Percentiles rank a stretch among this genome's conserved stretches.
These are phyloP conservation scores for Cardiocondyla obscurior DNA, from an alignment of 1,140 invertebrate species.

Conservation along the genomic window DNA sequence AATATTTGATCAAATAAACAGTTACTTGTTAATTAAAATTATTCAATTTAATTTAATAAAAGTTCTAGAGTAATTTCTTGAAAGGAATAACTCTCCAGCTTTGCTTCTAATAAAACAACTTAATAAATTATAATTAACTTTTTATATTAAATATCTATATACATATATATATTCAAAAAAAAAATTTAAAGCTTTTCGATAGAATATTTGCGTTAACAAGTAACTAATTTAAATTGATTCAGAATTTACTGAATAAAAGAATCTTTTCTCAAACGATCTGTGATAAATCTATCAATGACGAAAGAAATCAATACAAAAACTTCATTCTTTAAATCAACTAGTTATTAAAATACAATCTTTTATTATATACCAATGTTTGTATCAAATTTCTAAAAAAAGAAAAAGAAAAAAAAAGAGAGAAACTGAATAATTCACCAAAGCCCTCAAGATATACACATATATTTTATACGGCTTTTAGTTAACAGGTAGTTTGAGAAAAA, in stretches of 20 bases:
- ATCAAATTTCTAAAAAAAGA: conserved; percentile 17
- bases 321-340: background rate
- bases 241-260: background rate
- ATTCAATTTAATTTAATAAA: background rate
- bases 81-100: conserved; percentile 6
- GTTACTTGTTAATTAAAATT: background rate
- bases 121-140: background rate
- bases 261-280: conserved; percentile 20
- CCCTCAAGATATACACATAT: background rate
- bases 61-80: background rate
- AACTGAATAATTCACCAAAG: conserved; percentile 1
- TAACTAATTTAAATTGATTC: background rate
- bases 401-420: no score
- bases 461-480: conserved; percentile 24
- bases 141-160: background rate
- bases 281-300: background rate
- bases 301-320: background rate
- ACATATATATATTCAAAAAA: background rate
- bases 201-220: conserved; percentile 14
- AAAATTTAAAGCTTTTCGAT: background rate
- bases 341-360: background rate
- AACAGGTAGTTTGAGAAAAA: conserved; percentile 19
- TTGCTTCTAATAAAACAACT: background rate
- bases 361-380: background rate
- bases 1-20: conserved; percentile 13